These are phyloP conservation scores for Leptura quadrifasciata DNA, from an alignment of 2,888 invertebrate genomes.

Conservation along the genomic window DNA sequence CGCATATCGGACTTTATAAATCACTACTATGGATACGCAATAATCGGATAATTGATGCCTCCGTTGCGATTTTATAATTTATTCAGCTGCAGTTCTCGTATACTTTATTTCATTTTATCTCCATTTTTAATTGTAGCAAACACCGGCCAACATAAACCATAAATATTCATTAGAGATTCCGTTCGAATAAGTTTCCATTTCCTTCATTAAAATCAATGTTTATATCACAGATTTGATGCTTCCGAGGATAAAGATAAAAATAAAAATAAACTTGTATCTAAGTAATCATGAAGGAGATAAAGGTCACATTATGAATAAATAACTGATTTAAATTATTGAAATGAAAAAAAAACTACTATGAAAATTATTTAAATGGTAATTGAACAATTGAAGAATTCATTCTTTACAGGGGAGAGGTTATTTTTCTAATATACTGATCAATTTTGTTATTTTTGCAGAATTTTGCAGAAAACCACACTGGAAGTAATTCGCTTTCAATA, in stretches of 20 bases:
- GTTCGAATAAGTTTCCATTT: conserved; percentile 36
- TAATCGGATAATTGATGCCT: conserved; percentile 60
- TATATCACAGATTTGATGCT: too few relatives aligned
- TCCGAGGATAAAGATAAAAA: too few relatives aligned
- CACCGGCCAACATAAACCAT: conserved; percentile 40
- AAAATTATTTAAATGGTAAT: too few relatives aligned
- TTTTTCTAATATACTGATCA: too few relatives aligned
- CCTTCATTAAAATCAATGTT: conserved; percentile 20
- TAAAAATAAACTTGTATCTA: too few relatives aligned
- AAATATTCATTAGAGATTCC: conserved; percentile 20
- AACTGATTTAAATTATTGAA: neutral
- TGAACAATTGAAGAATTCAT: too few relatives aligned
- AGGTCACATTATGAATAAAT: neutral
- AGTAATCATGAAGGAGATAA: neutral
- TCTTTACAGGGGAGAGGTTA: too few relatives aligned
- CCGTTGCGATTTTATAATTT: conserved; percentile 59
- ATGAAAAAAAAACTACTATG: too few relatives aligned
- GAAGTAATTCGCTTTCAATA: too few relatives aligned
- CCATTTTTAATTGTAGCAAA: conserved; percentile 27
- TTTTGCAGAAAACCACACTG: too few relatives aligned
- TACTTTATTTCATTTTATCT: conserved; percentile 29
- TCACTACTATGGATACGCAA: conserved; percentile 59
- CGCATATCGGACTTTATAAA: conserved; percentile 56
- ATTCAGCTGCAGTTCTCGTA: conserved; percentile 47
- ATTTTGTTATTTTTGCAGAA: too few relatives aligned